Conservation (phyloP, 2,113 vertebrate species). For the Anguilla rostrata region DNA sequence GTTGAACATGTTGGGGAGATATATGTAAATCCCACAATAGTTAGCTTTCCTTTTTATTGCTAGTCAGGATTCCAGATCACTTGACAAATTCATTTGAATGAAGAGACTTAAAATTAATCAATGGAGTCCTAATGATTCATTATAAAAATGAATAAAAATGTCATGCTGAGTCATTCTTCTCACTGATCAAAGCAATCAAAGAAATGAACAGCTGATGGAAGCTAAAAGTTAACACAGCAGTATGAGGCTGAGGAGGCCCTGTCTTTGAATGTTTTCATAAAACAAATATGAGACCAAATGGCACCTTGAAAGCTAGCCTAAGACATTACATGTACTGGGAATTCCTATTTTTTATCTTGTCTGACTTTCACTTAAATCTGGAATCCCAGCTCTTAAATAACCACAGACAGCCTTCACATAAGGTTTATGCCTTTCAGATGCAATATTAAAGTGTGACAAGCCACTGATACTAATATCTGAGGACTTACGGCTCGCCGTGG, state of each 20-base stretch:
- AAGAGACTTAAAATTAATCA: background rate
- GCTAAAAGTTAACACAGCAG: background rate
- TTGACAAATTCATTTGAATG: background rate
- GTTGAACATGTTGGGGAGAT: background rate
- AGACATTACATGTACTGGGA: background rate
- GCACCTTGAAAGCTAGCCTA: background rate
- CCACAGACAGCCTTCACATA: conserved; percentile 8
- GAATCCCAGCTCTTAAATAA: background rate
- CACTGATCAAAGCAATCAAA: background rate
- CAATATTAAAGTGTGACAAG: conserved; percentile 25
- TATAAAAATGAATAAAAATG: background rate
- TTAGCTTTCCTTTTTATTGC: background rate
- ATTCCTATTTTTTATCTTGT: background rate
- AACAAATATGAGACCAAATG: background rate
- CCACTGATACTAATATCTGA: conserved; percentile 17
- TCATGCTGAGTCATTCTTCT: background rate
- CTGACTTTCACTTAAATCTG: conserved; percentile 4
- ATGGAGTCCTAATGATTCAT: background rate
- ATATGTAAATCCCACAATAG: background rate
- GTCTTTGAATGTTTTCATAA: background rate
- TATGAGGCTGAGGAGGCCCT: background rate
- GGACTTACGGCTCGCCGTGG: conserved; percentile 8
- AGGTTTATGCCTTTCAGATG: conserved; percentile 9
- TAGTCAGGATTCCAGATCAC: background rate
- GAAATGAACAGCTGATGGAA: background rate